Evolutionary conservation across 2,113 vertebrate genomes (phyloP), one percentile per base, ranked within the genome.

Genomic region (Coracopsis vasa): DNA sequence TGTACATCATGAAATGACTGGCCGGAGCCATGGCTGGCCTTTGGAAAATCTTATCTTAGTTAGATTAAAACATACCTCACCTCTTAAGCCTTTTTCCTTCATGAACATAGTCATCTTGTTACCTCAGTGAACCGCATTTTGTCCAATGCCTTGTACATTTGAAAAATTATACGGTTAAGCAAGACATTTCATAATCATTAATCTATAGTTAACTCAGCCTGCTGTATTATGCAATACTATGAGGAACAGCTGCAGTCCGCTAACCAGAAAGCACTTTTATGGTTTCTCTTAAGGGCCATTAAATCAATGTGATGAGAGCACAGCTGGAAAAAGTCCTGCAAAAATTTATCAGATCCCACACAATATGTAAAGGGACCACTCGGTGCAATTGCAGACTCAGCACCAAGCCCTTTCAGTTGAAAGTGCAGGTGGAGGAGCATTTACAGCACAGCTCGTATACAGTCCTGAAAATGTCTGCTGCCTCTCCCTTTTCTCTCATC

Each of bases 221-320:
- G 96, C 93, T 97, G 85, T 97, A 97, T 98, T 98, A 97, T 97
- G 97, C 97, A 98, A 98, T 94, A 67, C 89, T 96, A 91, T 13
- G 92, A 97, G 92, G 96, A 98, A 98, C 98, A 98, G 98, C 98
- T 98, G 98, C 97, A 91, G 81, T 96, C 94, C 95, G 95, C 98
- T 98, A 98, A 98, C 96, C 97, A 97, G 97, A 98, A 97, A 98
- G 95, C 95, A 98, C 97, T 98, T 98, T 98, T 98, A 98, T 97
- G 91, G 97, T 97, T 98, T 98, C 98, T 98, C 98, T 98, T 98
- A 98, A 98, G 97, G 96, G 97, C 95, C 90, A 98, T 98, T 98
- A 98, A 98, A 98, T 98, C 98, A 98, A 98, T 4, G 97, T 98
- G 98, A 98, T 98, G 98, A 98, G 98, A 98, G 98, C 97, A 97